Evolutionary conservation across 2,888 invertebrate species (phyloP).

Genomic region (Gastracanthus pulcherrimus): DNA sequence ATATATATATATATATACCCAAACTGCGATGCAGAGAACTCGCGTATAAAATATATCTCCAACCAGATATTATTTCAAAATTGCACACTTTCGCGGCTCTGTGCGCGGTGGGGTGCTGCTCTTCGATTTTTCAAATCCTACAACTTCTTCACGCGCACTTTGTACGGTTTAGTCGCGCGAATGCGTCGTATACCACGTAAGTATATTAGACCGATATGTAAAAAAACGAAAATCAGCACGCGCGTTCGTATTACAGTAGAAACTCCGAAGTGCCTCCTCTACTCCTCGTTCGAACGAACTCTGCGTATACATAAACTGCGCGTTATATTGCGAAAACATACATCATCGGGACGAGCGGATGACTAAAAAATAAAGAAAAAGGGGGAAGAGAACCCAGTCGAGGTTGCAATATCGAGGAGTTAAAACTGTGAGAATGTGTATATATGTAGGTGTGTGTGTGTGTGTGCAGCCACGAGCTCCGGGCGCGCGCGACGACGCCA

Average conservation of each 20-base stretch:
- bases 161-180: too few relatives aligned
- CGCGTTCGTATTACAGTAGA: too few relatives aligned
- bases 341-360: background rate
- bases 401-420: background rate
- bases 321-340: too few relatives aligned
- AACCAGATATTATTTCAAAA: background rate
- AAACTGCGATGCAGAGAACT: background rate
- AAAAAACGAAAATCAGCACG: too few relatives aligned
- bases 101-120: too few relatives aligned
- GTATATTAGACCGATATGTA: too few relatives aligned
- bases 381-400: background rate
- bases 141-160: slow-evolving; percentile 2
- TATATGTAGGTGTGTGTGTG: background rate
- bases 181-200: too few relatives aligned
- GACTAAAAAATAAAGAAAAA: background rate
- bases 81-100: background rate
- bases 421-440: background rate
- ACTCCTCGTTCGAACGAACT: too few relatives aligned
- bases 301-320: too few relatives aligned
- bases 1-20: background rate
- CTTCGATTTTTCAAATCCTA: slow-evolving; percentile 1
- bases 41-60: background rate
- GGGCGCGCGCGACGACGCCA: background rate
- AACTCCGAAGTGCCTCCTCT: too few relatives aligned
- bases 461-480: background rate